Base-by-base conservation (phyloP, 2,888 invertebrate species). In the Sesia bembeciformis region DNA sequence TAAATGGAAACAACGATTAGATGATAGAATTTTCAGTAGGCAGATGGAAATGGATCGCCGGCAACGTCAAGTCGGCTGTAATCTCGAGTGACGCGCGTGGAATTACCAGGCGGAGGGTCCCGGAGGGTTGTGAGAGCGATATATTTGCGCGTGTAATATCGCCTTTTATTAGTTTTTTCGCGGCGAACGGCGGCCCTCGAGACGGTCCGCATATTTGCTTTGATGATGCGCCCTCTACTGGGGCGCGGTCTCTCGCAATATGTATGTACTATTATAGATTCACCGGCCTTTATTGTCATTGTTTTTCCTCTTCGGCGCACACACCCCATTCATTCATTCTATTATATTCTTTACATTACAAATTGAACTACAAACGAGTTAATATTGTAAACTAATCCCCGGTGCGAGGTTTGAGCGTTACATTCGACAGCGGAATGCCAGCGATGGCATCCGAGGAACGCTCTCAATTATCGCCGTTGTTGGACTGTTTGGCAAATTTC, bases 81-180 rank as follows among this genome's bases (percentile, higher is more conserved):
- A 46, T 46, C 46, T n/a, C 46, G 8, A 4, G 8, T 46, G 46
- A 46, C 46, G 39, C 50, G 50, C 50, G 50, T 50, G 39, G 50
- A 50, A 6, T 43, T 38, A 23, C 23, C 38, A 38, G 6, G 5
- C 56, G 52, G 51, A 41, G 51, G 41, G 38, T 55, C 52, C 39
- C 52, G 51, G 53, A 52, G 55, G 53, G 52, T 23, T 23, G 38
- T 6, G 43, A 23, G 50, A 56, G 62, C 67, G 71, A 76, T 73
- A 74, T 76, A 73, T 74, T 67, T 66, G 73, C 68, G 74, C 76
- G 74, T 74, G 74, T 78, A 77, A 84, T 83, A 82, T 79, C 62
- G 69, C 68, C 66, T 84, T 87, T 85, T 86, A 86, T 87, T 85
- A 85, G 85, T 82, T 87, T 86, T 86, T 84, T 68, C 81, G 81